Evolutionary conservation across 2,113 vertebrate species (phyloP).

Genomic region (human): DNA sequence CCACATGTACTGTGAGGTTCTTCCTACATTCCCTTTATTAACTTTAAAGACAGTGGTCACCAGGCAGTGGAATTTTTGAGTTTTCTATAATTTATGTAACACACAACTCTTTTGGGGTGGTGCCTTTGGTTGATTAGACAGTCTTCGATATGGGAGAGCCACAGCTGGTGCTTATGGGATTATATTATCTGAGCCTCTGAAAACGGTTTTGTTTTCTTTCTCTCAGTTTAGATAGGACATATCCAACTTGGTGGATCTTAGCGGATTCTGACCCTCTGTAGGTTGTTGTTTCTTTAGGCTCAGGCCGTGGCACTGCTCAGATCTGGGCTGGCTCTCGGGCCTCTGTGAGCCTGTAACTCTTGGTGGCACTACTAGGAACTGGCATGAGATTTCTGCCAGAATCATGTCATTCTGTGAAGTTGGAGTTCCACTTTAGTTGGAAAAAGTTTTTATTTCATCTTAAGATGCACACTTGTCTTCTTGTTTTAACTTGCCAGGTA

Average conservation of each 20-base stretch:
- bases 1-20: not conserved
- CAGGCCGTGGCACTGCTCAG: not conserved
- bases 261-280: not conserved
- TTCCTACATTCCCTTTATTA: accelerated
- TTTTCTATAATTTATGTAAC: not conserved
- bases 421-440: not conserved
- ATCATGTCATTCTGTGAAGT: not conserved
- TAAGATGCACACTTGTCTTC: not conserved
- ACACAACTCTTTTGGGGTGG: accelerated
- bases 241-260: not conserved
- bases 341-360: too few relatives aligned
- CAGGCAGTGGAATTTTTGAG: not conserved
- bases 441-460: not conserved
- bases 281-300: not conserved
- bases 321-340: not conserved
- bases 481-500: not conserved
- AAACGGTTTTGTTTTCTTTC: not conserved
- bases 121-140: not conserved
- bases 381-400: not conserved
- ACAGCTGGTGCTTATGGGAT: not conserved
- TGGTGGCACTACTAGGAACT: not conserved
- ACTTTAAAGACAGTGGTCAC: not conserved
- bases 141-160: not conserved
- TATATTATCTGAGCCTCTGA: too few relatives aligned
- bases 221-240: not conserved